Conservation (phyloP, 2,888 invertebrate species). For the Ariolimax columbianus region DNA sequence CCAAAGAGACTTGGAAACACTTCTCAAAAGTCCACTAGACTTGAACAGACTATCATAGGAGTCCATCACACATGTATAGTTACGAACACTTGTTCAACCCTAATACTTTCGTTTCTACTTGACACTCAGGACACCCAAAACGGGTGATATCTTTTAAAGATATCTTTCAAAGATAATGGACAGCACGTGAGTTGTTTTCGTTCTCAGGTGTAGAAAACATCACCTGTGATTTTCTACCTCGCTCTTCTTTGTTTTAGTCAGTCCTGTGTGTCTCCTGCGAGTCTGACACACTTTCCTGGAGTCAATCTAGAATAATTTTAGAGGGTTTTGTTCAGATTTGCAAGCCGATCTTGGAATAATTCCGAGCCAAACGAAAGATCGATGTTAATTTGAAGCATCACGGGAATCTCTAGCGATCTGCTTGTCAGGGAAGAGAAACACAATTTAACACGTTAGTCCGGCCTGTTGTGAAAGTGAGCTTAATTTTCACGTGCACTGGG, state of each 20-base stretch:
- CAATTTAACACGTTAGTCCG: not conserved
- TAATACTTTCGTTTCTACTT: too few species aligned
- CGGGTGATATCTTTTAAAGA: too few species aligned
- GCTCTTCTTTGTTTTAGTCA: not conserved
- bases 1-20: too few species aligned
- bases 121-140: too few species aligned
- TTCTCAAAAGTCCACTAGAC: too few species aligned
- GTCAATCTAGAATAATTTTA: not conserved
- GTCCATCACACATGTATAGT: too few species aligned
- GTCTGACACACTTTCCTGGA: not conserved
- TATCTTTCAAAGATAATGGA: not conserved
- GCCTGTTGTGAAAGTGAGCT: not conserved
- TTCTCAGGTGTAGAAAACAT: not conserved
- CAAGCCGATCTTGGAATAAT: constrained; percentile 17
- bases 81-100: too few species aligned
- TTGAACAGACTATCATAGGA: too few species aligned
- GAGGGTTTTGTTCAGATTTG: constrained; percentile 5
- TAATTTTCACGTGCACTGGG: not conserved
- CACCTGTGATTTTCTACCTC: not conserved
- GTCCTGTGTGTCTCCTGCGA: not conserved
- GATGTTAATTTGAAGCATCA: constrained; percentile 12
- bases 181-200: not conserved
- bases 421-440: not conserved
- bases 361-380: not conserved
- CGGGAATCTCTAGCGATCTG: not conserved